Conservation (phyloP, 2,113 vertebrate species). For the Passer montanus region DNA sequence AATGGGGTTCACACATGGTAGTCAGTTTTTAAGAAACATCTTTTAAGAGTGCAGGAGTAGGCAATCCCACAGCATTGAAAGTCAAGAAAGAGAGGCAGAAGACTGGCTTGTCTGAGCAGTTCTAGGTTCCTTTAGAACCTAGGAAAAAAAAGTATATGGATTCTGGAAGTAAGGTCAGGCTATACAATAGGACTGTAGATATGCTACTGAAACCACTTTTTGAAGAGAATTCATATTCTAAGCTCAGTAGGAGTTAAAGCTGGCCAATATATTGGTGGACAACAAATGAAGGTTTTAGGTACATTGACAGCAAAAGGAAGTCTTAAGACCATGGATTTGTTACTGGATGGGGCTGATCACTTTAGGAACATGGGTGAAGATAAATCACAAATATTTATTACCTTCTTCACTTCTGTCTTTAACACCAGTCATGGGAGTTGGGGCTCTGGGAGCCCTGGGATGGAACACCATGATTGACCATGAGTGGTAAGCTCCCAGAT, state of each 20-base stretch:
- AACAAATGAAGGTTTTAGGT: background rate
- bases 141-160: background rate
- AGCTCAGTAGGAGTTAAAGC: background rate
- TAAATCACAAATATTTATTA: background rate
- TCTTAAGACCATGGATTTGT: background rate
- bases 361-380: background rate
- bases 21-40: background rate
- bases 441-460: background rate
- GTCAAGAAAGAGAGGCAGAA: background rate
- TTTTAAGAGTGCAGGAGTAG: background rate
- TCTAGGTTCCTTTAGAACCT: background rate
- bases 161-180: background rate
- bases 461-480: background rate
- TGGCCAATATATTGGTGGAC: background rate
- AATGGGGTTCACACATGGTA: background rate
- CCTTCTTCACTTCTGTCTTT: background rate
- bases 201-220: background rate
- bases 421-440: rapidly evolving
- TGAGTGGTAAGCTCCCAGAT: background rate
- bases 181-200: background rate
- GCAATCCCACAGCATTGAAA: background rate
- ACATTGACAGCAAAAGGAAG: background rate
- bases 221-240: rapidly evolving
- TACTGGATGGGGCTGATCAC: background rate
- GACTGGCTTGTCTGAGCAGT: background rate